A percentile compares a stretch with the other conserved stretches of the same genome.
Conservation (phyloP, 2,113 vertebrate species). For the Spizaetus ornatus region DNA sequence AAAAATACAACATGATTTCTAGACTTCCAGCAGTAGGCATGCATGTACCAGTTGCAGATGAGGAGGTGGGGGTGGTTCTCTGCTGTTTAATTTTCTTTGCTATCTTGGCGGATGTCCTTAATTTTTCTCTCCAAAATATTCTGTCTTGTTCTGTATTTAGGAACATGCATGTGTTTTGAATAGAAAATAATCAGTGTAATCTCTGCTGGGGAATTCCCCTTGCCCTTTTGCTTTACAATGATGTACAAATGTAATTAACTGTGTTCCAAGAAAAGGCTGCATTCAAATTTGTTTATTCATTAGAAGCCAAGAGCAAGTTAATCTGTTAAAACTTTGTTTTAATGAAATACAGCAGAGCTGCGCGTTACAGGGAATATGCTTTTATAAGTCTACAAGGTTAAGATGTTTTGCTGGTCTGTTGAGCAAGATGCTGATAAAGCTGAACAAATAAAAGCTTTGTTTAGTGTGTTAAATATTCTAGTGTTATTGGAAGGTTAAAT, state of each 20-base stretch:
- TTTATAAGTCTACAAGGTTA: not conserved
- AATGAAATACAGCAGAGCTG: not conserved
- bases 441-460: not conserved
- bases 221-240: not conserved
- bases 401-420: not conserved
- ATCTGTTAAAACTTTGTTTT: slow-evolving; percentile 8
- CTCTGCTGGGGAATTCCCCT: slow-evolving; percentile 28
- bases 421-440: not conserved
- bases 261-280: not conserved
- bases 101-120: not conserved
- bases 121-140: not conserved
- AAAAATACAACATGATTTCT: not conserved
- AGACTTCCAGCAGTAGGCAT: not conserved
- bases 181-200: not conserved
- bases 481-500: not conserved
- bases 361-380: not conserved
- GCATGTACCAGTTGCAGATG: not conserved
- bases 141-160: not conserved
- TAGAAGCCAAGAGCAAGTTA: not conserved
- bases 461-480: not conserved
- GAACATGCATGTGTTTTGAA: not conserved
- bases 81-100: not conserved
- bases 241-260: not conserved
- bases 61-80: not conserved
- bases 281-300: slow-evolving; percentile 16